A percentile compares a stretch with the other conserved stretches of the same genome.
These are phyloP conservation scores for Onychomys torridus DNA, from an alignment of 2,797 vertebrate species.

Conservation along the genomic window DNA sequence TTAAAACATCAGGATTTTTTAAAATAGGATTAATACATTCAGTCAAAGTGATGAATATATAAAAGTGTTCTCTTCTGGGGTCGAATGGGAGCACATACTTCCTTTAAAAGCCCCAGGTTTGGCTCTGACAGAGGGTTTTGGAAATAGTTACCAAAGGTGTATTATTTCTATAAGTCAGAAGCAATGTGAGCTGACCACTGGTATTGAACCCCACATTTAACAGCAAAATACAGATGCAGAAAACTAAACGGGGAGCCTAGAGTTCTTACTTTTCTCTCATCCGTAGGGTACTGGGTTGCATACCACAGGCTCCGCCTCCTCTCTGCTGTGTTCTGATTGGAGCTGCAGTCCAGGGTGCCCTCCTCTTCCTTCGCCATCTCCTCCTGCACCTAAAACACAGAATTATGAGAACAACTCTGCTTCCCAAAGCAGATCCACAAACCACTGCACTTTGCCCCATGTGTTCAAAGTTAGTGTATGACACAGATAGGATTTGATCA, in stretches of 20 bases:
- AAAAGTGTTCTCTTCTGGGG: background rate
- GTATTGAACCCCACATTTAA: background rate
- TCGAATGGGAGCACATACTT: background rate
- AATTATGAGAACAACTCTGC: conserved; percentile 61
- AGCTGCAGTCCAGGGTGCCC: conserved; percentile 86
- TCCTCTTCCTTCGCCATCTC: conserved; percentile 89
- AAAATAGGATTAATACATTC: background rate
- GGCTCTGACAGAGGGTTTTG: background rate
- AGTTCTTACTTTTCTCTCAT: conserved; percentile 93
- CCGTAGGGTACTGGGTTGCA: conserved; percentile 92
- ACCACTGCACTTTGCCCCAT: background rate
- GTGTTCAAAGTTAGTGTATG: background rate
- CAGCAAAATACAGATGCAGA: conserved; percentile 4
- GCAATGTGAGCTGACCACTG: background rate
- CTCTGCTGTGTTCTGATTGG: conserved; percentile 89
- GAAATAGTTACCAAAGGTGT: background rate
- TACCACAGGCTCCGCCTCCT: conserved; percentile 95
- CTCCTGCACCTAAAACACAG: conserved; percentile 84
- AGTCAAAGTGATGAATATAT: background rate
- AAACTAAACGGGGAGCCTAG: background rate
- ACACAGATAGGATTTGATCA: background rate
- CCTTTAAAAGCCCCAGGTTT: background rate
- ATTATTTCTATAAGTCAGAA: background rate
- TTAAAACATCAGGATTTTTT: background rate
- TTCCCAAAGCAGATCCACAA: background rate